phyloP scores from a whole-genome alignment of 2,888 invertebrate genomes.

The Clitarchus hookeri region DNA sequence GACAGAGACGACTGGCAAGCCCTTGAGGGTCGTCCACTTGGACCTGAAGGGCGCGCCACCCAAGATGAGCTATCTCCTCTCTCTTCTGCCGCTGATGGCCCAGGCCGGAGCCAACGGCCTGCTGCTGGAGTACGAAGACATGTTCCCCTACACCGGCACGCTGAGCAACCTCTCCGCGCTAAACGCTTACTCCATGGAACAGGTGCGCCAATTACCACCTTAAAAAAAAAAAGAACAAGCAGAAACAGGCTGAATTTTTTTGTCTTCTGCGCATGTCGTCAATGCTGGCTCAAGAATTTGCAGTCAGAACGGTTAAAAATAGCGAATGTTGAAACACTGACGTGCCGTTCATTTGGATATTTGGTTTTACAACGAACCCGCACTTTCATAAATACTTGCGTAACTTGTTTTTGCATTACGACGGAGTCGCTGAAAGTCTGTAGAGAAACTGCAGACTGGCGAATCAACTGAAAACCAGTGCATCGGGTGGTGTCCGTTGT shows the following conservation, averaged over 20 bases:
- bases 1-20: neutral
- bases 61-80: constrained; percentile 52
- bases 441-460: too few species aligned
- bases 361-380: too few species aligned
- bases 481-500: too few species aligned
- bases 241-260: too few species aligned
- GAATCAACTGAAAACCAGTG: too few species aligned
- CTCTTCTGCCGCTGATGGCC: constrained; percentile 48
- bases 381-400: too few species aligned
- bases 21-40: constrained; percentile 53
- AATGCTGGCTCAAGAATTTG: neutral
- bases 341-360: too few species aligned
- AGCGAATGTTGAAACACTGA: too few species aligned
- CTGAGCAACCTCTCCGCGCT: constrained; percentile 51
- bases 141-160: constrained; percentile 61
- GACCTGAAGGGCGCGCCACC: constrained; percentile 61
- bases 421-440: too few species aligned
- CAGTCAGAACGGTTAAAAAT: neutral
- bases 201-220: constrained; percentile 43
- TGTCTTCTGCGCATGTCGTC: too few species aligned
- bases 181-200: constrained; percentile 53
- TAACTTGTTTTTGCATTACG: too few species aligned
- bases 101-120: constrained; percentile 57
- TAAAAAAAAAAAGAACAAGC: too few species aligned
- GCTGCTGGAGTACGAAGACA: constrained; percentile 67